Conservation (phyloP, 2,797 vertebrate species). For the Premnoplex brunnescens region DNA sequence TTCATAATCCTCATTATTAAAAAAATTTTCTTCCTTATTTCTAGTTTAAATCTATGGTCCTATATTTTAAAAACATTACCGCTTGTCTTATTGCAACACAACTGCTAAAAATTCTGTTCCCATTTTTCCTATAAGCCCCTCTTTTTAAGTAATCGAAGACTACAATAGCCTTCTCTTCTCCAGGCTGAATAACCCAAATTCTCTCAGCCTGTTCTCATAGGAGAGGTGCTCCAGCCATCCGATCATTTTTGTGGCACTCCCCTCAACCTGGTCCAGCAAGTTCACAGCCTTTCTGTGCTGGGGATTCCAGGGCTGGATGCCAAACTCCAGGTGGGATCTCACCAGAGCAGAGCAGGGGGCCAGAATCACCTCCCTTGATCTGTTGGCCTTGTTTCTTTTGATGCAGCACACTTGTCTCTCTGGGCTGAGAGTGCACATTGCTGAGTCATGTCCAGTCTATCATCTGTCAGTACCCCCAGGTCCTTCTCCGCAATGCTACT, state of each 20-base stretch:
- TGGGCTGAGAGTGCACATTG: neutral
- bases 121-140: neutral
- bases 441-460: neutral
- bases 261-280: neutral
- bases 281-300: neutral
- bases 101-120: neutral
- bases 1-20: neutral
- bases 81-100: neutral
- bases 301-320: neutral
- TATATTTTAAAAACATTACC: neutral
- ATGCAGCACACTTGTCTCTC: neutral
- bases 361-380: rapidly evolving
- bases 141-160: neutral
- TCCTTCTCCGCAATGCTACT: neutral
- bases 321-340: neutral
- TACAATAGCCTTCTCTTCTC: neutral
- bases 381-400: neutral
- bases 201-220: neutral
- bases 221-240: neutral
- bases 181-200: neutral
- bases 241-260: neutral
- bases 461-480: neutral
- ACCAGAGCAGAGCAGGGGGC: neutral
- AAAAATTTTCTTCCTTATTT: neutral
- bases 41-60: neutral